Conservation (phyloP, 2,113 vertebrate species). For the Lasiurus borealis region DNA sequence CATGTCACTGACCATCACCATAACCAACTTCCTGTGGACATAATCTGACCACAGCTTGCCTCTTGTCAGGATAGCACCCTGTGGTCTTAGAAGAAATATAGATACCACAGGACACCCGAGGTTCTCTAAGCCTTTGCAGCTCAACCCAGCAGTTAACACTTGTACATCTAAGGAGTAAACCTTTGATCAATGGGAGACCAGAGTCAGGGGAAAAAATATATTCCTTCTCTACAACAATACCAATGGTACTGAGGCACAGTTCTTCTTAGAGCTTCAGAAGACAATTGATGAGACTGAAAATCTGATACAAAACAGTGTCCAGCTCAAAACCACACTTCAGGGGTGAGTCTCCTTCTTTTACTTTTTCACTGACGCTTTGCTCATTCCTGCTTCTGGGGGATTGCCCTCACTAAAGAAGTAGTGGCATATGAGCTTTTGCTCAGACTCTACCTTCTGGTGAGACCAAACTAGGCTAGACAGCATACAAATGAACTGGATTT, state of each 20-base stretch:
- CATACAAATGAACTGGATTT: background rate
- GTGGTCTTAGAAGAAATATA: background rate
- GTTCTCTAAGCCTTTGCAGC: background rate
- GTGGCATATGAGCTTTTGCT: background rate
- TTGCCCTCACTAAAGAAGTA: background rate
- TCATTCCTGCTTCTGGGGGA: background rate
- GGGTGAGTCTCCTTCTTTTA: background rate
- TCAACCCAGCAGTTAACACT: background rate
- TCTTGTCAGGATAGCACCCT: background rate
- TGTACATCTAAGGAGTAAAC: background rate
- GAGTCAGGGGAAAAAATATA: background rate
- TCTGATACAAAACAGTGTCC: background rate
- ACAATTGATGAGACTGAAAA: background rate
- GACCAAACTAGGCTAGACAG: background rate
- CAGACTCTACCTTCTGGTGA: background rate
- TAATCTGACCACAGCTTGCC: background rate
- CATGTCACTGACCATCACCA: background rate
- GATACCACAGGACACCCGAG: accelerated
- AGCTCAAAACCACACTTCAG: background rate
- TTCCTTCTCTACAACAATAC: background rate
- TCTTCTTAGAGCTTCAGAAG: background rate
- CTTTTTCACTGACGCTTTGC: background rate
- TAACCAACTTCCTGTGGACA: background rate
- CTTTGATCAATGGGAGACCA: background rate
- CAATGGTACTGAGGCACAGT: background rate